These are phyloP conservation scores for Mystacornis crossleyi DNA, from an alignment of 2,113 vertebrate genomes.

Conservation along the genomic window DNA sequence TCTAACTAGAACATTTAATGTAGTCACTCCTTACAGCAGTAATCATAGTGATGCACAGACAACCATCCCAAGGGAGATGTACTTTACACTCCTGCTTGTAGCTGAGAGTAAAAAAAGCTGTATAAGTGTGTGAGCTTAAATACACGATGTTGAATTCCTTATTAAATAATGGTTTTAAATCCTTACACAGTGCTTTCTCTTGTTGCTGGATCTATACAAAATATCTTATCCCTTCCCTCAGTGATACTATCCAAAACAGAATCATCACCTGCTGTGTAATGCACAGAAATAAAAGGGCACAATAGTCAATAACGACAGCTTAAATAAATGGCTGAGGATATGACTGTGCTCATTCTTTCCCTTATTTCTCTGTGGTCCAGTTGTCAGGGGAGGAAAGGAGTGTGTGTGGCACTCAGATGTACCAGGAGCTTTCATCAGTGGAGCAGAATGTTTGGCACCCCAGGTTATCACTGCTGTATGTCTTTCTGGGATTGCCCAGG, in stretches of 20 bases:
- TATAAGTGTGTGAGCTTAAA: background rate
- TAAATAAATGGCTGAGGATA: background rate
- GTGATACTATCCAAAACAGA: background rate
- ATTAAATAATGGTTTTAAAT: background rate
- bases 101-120: background rate
- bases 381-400: background rate
- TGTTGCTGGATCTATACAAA: background rate
- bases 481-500: background rate
- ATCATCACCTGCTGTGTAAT: background rate
- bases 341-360: background rate
- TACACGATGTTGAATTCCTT: background rate
- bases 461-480: background rate
- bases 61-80: background rate
- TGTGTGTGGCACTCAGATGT: fast-evolving
- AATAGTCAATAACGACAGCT: background rate
- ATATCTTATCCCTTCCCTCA: background rate
- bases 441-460: background rate
- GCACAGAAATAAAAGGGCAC: background rate
- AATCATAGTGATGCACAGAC: background rate
- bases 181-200: background rate
- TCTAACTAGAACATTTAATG: background rate
- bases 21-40: background rate
- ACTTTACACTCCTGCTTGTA: background rate
- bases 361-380: background rate
- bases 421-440: fast-evolving